Evolutionary conservation across 2,113 vertebrate species (phyloP), one percentile per base, ranked within the genome.

Genomic region (Corythoichthys intestinalis): DNA sequence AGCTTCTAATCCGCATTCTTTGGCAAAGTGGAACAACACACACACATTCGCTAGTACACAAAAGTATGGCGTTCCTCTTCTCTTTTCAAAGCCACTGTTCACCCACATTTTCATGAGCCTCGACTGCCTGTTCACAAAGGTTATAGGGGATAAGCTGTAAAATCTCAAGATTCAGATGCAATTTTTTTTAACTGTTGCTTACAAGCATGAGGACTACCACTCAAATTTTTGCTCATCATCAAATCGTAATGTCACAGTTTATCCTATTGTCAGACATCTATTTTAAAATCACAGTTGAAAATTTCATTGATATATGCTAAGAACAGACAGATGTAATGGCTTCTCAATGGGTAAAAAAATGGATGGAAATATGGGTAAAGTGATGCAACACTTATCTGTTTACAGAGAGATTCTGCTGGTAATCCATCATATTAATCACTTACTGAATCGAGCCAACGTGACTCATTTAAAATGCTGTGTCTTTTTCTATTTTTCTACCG

Each of bases 361-460:
- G 38, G 67, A 35, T 2, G 38, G 11, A 71, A 68, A 56, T 63
- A 38, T 53, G 20, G 69, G 41, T 68, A 47, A 53, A 63, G 44
- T 38, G 56, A 52, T 15, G 17, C 61, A 61, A 69, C 62, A 78
- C 53, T 75, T 44, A 28, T 28, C 53, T 10, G 11, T 56, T 28
- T 28, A 56, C 28, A 56, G 34, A 57, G 10, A 13, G 56, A 58
- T 58, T 58, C 37, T 58, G 13, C 56, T 6, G 34, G 52, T 79
- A 76, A 83, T 84, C 71, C 67, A 71, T 35, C 60, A 66, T 70
- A 62, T 68, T 80, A 77, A 74, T 81, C 46, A 15, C 17, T 61
- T 39, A 57, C 4, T 35, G 28, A 35, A 37, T 61, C 15, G 14
- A 67, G 34, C 61, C 64, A 74, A 48, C 2, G 50, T 75, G 69